These are phyloP conservation scores for Malurus elegans DNA, from an alignment of 2,113 vertebrate species.

Conservation along the genomic window DNA sequence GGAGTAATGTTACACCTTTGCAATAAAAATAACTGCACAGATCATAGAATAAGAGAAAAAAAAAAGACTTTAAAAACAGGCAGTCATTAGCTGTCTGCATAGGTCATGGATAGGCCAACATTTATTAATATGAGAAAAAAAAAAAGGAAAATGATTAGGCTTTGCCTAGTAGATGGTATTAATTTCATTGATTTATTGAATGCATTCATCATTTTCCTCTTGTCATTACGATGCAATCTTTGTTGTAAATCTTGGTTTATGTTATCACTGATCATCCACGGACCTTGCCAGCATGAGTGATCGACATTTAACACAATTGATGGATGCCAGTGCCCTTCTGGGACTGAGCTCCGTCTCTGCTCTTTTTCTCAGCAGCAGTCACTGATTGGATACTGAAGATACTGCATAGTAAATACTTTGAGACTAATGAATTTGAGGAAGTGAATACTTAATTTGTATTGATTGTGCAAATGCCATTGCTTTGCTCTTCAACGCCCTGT, in stretches of 20 bases:
- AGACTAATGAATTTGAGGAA: slow-evolving; percentile 24
- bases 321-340: neutral
- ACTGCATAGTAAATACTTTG: neutral
- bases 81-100: neutral
- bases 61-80: neutral
- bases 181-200: slow-evolving; percentile 1
- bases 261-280: neutral
- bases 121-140: neutral
- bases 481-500: neutral
- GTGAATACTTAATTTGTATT: neutral
- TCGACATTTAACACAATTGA: neutral
- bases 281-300: neutral
- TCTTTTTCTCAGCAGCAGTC: neutral
- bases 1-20: neutral
- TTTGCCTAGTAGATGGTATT: neutral
- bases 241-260: slow-evolving; percentile 40
- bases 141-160: neutral
- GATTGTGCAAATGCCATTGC: neutral
- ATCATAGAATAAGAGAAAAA: neutral
- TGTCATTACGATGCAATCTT: neutral
- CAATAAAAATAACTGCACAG: slow-evolving; percentile 5
- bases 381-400: neutral
- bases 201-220: neutral
- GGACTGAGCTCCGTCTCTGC: neutral
- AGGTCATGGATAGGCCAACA: neutral